A percentile compares a stretch with the other conserved stretches of the same genome.
Conservation (phyloP, 2,113 vertebrate species). For the Capreolus pygargus region DNA sequence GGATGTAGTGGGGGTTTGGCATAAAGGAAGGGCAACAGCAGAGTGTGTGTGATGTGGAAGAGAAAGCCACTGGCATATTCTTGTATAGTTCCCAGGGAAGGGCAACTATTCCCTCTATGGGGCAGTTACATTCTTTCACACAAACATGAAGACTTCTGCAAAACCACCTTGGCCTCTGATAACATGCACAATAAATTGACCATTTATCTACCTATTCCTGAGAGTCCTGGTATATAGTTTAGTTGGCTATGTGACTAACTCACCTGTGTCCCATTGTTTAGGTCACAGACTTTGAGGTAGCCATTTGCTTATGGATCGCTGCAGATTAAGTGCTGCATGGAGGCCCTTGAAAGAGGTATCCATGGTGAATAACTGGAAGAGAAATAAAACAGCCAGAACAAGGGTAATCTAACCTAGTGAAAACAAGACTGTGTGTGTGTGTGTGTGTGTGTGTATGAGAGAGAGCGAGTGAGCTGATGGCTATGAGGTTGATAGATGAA, state of each 20-base stretch:
- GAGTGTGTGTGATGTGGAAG: neutral
- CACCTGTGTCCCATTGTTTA: neutral
- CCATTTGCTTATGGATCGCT: neutral
- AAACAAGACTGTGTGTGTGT: neutral
- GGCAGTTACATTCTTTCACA: neutral
- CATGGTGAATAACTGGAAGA: neutral
- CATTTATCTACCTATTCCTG: neutral
- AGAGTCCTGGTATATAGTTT: neutral
- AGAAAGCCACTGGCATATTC: neutral
- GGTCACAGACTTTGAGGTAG: neutral
- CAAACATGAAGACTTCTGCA: neutral
- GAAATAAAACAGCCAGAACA: neutral
- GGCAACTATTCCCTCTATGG: too few species aligned
- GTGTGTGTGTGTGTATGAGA: neutral
- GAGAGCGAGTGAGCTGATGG: neutral
- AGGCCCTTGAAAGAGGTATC: neutral
- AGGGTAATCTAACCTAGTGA: neutral
- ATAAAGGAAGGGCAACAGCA: neutral
- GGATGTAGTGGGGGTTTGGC: too few species aligned
- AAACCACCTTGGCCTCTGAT: neutral
- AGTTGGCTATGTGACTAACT: neutral
- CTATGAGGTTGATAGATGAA: neutral
- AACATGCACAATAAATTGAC: neutral
- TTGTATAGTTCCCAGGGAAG: neutral
- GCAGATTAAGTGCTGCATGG: neutral